Conservation (phyloP, 2,113 vertebrate genomes). For the Xiphias gladius region DNA sequence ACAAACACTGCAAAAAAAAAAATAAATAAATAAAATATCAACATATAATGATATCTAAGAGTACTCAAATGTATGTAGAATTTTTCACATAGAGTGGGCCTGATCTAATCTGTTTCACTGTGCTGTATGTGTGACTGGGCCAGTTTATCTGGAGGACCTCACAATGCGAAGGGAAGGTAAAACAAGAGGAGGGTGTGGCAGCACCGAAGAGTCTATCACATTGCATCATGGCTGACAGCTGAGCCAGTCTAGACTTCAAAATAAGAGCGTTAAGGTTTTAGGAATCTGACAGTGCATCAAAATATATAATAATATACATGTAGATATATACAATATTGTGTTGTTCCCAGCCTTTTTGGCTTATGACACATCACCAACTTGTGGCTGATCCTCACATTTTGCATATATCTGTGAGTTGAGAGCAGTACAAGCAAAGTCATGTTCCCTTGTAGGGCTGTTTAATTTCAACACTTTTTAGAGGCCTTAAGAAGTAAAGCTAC, state of each 20-base stretch:
- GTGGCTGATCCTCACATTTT: not conserved
- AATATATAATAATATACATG: not conserved
- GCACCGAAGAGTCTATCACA: conserved; percentile 3
- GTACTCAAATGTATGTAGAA: not conserved
- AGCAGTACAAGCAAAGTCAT: not conserved
- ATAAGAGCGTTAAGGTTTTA: not conserved
- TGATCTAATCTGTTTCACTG: not conserved
- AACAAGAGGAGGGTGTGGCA: conserved; percentile 46
- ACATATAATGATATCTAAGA: not conserved
- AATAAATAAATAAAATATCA: not conserved
- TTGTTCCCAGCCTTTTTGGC: not conserved
- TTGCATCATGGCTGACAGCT: conserved; percentile 24
- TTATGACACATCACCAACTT: not conserved
- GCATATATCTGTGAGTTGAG: not conserved
- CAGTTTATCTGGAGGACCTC: conserved; percentile 44
- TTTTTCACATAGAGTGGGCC: not conserved
- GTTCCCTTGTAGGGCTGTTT: not conserved
- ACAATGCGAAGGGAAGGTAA: conserved; percentile 32
- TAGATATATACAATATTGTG: not conserved
- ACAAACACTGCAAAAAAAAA: not conserved
- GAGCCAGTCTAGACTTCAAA: conserved; percentile 11
- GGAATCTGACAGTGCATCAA: not conserved
- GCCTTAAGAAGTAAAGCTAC: not conserved
- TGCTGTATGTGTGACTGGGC: not conserved
- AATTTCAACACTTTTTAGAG: not conserved